Percentiles rank a stretch among this genome's conserved stretches.
phyloP scores from a whole-genome alignment of 1,140 invertebrate genomes.

The Penaeus indicus region DNA sequence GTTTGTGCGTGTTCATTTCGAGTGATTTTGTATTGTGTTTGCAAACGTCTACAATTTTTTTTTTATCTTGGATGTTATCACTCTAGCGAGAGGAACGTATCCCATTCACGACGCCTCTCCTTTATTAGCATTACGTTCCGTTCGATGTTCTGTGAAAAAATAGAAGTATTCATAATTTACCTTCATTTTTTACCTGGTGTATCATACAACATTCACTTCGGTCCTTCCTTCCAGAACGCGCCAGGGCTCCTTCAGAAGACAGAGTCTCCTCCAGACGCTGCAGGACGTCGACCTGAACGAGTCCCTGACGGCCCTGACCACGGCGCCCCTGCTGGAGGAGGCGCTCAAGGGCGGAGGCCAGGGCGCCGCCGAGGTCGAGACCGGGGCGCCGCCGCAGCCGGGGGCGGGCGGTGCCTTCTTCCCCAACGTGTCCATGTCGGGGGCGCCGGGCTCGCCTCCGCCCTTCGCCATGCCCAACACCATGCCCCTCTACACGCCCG shows the following conservation, averaged over 20 bases:
- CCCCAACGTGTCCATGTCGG: conserved; percentile 49
- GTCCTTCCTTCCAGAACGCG: conserved; percentile 46
- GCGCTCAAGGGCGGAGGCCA: conserved; percentile 63
- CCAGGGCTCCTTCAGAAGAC: conserved; percentile 59
- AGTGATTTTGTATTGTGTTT: too few relatives aligned
- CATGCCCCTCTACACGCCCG: conserved; percentile 61
- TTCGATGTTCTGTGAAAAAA: not conserved
- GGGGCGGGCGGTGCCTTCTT: conserved; percentile 44
- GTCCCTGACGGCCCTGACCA: conserved; percentile 39
- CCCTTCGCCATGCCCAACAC: conserved; percentile 59
- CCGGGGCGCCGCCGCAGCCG: conserved; percentile 36
- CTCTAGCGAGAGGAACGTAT: too few relatives aligned
- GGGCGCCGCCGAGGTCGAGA: conserved; percentile 64
- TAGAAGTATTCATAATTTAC: not conserved
- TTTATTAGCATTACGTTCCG: too few relatives aligned
- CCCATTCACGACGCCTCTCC: too few relatives aligned
- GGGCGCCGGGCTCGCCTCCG: conserved; percentile 54
- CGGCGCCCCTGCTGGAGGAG: conserved; percentile 27
- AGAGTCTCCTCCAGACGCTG: conserved; percentile 54
- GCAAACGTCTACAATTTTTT: too few relatives aligned
- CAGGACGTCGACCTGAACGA: conserved; percentile 57
- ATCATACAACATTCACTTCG: not conserved
- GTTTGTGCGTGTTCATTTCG: too few relatives aligned
- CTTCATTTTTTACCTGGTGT: not conserved
- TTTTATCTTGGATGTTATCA: too few relatives aligned